Evolutionary conservation across 2,797 vertebrate species (phyloP), one percentile per base, ranked within the genome.

Genomic region (Ptychadena robeensis): DNA sequence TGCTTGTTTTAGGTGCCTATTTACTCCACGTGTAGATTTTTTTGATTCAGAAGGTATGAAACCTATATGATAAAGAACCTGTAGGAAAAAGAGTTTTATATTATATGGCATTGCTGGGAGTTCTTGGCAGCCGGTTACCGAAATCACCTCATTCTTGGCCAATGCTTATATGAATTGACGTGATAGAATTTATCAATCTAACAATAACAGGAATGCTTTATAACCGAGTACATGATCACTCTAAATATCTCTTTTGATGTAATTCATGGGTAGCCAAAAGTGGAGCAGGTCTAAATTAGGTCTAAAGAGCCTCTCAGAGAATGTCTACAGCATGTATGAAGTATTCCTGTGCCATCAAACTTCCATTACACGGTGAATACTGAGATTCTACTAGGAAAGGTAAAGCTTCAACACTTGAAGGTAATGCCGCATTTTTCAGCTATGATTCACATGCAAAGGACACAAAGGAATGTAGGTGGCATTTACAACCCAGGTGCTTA

Each of bases 1-100:
- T 80, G 81, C 66, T 85, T 80, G 72, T 76, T 80, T 85, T 85
- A 71, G 67, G 68, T 38, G 44, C 44, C 34, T 57, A 61, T 81
- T 80, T 76, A 63, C 53, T 80, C 37, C 31, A 40, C 40, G 34
- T 68, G 80, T 76, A 63, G 72, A 66, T 31, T 73, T 38, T 68
- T 59, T 74, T 74, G 72, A 18, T 64, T 9, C 22, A 68, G 32
- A 28, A 72, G 38, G 27, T 71, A 64, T 18, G 3, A n/a, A 65
- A 53, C 22, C 73, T 38, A n/a, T 30, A 80, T 80, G 15, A 73
- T 44, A 66, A 75, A 10, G 25, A 63, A 64, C 15, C 10, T 61
- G 59, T 61, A 25, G 59, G 31, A 74, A 37, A 74, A 74, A 63
- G 4, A 35, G 22, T 68, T 8, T 63, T 40, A 48, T 48, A 12